These are phyloP conservation scores for Caenorhabditis sp. DNA, from an alignment of 2,888 invertebrate species.

Conservation along the genomic window DNA sequence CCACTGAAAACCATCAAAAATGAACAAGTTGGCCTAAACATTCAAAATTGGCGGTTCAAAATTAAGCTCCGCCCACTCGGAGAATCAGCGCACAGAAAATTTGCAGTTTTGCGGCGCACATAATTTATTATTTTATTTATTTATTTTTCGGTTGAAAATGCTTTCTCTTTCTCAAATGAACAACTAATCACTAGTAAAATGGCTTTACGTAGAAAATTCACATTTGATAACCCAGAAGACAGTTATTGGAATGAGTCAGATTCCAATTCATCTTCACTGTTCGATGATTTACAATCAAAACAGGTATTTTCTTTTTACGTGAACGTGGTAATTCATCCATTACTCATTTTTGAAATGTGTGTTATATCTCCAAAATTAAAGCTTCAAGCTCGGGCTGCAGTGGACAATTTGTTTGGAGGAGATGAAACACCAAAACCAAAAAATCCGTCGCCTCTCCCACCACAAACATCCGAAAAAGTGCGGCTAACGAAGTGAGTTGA, in stretches of 20 bases:
- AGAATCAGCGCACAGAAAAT: not conserved
- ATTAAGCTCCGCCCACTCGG: not conserved
- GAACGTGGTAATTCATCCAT: not conserved
- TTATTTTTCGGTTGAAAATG: not conserved
- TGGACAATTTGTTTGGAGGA: conserved; percentile 52
- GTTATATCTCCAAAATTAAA: conserved; percentile 21
- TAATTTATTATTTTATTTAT: not conserved
- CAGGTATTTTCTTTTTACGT: conserved; percentile 34
- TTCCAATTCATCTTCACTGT: conserved; percentile 45
- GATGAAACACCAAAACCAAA: conserved; percentile 41
- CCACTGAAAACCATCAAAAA: not conserved
- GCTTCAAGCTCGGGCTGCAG: conserved; percentile 52
- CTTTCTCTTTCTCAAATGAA: not conserved
- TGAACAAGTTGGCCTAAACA: not conserved
- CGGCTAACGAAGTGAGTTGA: conserved; percentile 23
- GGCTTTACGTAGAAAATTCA: conserved; percentile 59
- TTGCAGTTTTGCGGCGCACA: not conserved
- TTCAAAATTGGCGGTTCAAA: not conserved
- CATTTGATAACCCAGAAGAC: conserved; percentile 66
- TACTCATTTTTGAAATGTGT: conserved; percentile 16
- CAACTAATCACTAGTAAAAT: conserved; percentile 21
- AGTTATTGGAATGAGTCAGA: conserved; percentile 62
- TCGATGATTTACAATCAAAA: conserved; percentile 57
- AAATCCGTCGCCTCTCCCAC: conserved; percentile 18
- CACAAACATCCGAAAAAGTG: conserved; percentile 25